Evolutionary conservation across 2,113 vertebrate genomes (phyloP).

Genomic region (Gobius niger): DNA sequence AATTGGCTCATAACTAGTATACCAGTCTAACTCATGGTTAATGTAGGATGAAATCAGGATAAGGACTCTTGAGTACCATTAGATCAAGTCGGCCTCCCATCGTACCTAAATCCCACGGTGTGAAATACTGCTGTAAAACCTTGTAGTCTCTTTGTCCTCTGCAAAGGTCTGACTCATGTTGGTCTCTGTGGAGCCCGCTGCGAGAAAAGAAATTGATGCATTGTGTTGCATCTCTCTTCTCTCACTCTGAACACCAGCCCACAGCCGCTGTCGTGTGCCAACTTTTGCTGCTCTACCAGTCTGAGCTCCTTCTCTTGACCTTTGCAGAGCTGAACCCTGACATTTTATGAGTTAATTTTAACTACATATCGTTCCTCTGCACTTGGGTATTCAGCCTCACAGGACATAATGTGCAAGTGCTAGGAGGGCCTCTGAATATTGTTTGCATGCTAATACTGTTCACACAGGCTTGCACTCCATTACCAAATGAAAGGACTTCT

Average conservation of each 20-base stretch:
- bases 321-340: constrained; percentile 76
- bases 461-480: too few species aligned
- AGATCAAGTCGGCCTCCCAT: neutral
- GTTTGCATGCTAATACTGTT: neutral
- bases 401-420: constrained; percentile 24
- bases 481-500: neutral
- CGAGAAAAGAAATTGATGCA: constrained; percentile 26
- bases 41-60: too few species aligned
- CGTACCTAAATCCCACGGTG: too few species aligned
- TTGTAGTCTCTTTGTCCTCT: neutral
- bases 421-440: neutral
- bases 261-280: constrained; percentile 39
- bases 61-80: neutral
- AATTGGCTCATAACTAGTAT: too few species aligned
- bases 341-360: constrained; percentile 80
- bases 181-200: constrained; percentile 2
- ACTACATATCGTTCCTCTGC: constrained; percentile 57
- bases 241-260: constrained; percentile 16
- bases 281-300: constrained; percentile 37
- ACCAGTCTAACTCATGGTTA: too few species aligned
- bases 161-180: constrained; percentile 27
- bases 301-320: constrained; percentile 62
- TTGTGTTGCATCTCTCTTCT: constrained; percentile 22
- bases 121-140: too few species aligned
- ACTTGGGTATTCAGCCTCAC: constrained; percentile 27